phyloP scores from a whole-genome alignment of 2,797 vertebrate species.

The Fistularia commersonii region DNA sequence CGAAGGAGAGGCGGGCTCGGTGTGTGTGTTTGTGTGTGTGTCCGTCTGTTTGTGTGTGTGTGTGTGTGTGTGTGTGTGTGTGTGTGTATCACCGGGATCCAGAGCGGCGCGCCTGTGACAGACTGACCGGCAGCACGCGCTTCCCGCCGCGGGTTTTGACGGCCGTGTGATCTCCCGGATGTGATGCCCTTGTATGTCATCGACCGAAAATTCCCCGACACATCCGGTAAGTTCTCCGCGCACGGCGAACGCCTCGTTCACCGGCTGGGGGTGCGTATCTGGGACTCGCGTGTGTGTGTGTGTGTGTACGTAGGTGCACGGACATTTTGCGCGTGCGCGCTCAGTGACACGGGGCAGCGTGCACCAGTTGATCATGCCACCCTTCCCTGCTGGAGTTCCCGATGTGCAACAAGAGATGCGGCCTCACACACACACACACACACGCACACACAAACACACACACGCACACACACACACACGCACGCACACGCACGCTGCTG shows the following conservation, averaged over 20 bases:
- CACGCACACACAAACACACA: no score
- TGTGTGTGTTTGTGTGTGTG: constrained; percentile 1
- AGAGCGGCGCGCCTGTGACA: constrained; percentile 13
- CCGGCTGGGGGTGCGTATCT: no score
- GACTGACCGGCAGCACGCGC: constrained; percentile 53
- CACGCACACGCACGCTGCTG: no score
- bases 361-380: constrained; percentile 63
- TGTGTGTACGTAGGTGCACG: not conserved
- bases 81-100: not conserved
- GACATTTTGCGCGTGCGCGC: constrained; percentile 19
- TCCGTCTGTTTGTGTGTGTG: no score
- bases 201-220: constrained; percentile 81
- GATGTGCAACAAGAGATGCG: constrained; percentile 66
- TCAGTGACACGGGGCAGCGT: constrained; percentile 46
- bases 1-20: constrained; percentile 42
- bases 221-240: constrained; percentile 76
- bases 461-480: no score
- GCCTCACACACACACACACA: constrained; percentile 10
- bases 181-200: constrained; percentile 84
- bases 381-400: constrained; percentile 45
- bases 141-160: constrained; percentile 65
- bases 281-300: constrained; percentile 8
- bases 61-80: not conserved
- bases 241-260: constrained; percentile 20
- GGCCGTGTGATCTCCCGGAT: constrained; percentile 73